Percentiles rank a stretch among this genome's conserved stretches.
Evolutionary conservation across 2,113 vertebrate genomes (phyloP).

Genomic region (Anarhynchus alexandrinus): DNA sequence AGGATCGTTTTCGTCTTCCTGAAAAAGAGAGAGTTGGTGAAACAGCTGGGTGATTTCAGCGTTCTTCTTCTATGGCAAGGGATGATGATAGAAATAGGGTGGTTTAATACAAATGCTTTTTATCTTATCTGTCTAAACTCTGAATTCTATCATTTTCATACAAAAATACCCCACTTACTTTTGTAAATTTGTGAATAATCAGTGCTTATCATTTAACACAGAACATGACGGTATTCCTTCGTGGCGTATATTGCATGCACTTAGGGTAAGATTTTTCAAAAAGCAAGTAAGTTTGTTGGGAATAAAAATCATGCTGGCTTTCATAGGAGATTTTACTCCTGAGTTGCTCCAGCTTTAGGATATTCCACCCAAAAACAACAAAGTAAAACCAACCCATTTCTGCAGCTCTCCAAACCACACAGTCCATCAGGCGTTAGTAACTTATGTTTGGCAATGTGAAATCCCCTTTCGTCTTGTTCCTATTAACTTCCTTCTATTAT

Average conservation of each 20-base stretch:
- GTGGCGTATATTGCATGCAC: background rate
- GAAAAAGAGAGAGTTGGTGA: background rate
- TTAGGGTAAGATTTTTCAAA: background rate
- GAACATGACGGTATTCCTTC: background rate
- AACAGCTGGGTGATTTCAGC: background rate
- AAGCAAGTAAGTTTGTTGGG: background rate
- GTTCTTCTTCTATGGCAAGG: background rate
- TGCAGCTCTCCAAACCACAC: background rate
- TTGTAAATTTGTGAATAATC: background rate
- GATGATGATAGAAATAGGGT: background rate
- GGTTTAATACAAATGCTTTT: background rate
- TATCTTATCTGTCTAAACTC: background rate
- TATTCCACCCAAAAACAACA: conserved; percentile 9
- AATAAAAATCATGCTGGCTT: background rate
- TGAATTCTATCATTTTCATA: background rate
- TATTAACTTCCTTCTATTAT: background rate
- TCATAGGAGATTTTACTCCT: background rate
- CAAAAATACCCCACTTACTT: background rate
- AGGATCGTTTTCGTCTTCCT: background rate
- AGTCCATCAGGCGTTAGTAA: background rate
- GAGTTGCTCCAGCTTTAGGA: background rate
- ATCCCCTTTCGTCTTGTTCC: background rate
- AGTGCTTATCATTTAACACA: background rate
- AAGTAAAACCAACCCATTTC: conserved; percentile 1
- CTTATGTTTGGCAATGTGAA: background rate